Base-by-base conservation (phyloP, 2,888 invertebrate species). In the Tubulanus polymorphus region DNA sequence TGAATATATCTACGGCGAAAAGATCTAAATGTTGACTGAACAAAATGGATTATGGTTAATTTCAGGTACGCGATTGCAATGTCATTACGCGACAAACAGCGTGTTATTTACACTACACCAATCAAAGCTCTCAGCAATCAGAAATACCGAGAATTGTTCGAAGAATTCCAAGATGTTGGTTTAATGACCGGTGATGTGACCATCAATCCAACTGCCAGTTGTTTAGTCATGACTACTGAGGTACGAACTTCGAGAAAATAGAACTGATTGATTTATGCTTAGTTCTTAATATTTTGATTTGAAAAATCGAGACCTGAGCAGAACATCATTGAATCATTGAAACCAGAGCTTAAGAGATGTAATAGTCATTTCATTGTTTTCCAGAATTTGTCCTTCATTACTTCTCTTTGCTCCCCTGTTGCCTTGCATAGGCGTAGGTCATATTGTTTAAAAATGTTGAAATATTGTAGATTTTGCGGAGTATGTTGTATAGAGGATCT, bases 161-260 rank as follows among this genome's bases (percentile, higher is more conserved):
- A 97, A 74, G 94, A 96, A 79, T 97, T 97, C 73, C 71, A 89
- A 79, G 99, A 99, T 81, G 99, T 99, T 10, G 99, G 99, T 37
- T 83, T 99, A 48, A 90, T 99, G 64, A 99, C 99, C 26, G 99
- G 99, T 30, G 99, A 99, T 82, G 97, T 99, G 1, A 99, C 99
- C 0, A 95, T 99, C 53, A 99, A 99, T 82, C 97, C 97, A 3
- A 89, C 90, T 32, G 99, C 99, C 15, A 94, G 94, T 53, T 93
- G 96, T 79, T 85, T 99, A 35, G 95, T 99, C 64, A 99, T 99
- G 99, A 99, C 99, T 0, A 99, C 99, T n/a, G 99, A 99, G 72
- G 77, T 76, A 51, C 47, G 37, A 25, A 26, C 35, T 12, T 35
- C 12, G 35, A 35, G n/a, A n/a, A n/a, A n/a, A n/a, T n/a, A n/a